Evolutionary conservation across 2,888 invertebrate species (phyloP).

Genomic region (Stomorhina lunata): DNA sequence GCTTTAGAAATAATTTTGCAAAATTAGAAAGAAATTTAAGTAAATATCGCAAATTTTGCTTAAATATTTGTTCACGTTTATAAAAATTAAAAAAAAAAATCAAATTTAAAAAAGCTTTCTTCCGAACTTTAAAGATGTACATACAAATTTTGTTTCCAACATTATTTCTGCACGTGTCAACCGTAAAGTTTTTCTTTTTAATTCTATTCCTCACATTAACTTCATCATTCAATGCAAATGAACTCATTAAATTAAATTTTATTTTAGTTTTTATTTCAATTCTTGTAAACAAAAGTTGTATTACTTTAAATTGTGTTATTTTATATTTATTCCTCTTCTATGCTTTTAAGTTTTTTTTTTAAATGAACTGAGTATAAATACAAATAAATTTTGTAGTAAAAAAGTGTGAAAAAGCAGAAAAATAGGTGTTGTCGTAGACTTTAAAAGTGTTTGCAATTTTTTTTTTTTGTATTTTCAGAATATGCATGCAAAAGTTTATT

Average conservation of each 20-base stretch:
- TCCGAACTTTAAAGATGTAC: too few species aligned
- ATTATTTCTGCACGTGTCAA: too few species aligned
- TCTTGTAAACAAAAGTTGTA: not conserved
- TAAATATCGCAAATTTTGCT: too few species aligned
- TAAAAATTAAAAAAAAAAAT: too few species aligned
- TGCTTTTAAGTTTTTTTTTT: constrained; percentile 3
- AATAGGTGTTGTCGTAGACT: constrained; percentile 6
- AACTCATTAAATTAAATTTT: constrained; percentile 46
- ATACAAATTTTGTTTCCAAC: too few species aligned
- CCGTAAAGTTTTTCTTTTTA: not conserved
- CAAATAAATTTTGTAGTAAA: constrained; percentile 5
- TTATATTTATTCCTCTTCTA: not conserved
- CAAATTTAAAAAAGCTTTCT: too few species aligned
- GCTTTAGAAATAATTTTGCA: not conserved
- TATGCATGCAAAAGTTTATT: not conserved
- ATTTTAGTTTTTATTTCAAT: not conserved
- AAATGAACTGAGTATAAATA: constrained; percentile 14
- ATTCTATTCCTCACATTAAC: not conserved
- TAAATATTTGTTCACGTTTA: too few species aligned
- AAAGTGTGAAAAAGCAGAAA: not conserved
- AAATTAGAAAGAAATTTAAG: too few species aligned
- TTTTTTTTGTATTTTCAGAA: not conserved
- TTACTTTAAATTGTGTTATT: not conserved
- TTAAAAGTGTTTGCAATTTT: not conserved
- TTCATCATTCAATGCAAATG: constrained; percentile 28